Base-by-base conservation (phyloP, 2,797 vertebrate species). In the Apodemus agrarius region DNA sequence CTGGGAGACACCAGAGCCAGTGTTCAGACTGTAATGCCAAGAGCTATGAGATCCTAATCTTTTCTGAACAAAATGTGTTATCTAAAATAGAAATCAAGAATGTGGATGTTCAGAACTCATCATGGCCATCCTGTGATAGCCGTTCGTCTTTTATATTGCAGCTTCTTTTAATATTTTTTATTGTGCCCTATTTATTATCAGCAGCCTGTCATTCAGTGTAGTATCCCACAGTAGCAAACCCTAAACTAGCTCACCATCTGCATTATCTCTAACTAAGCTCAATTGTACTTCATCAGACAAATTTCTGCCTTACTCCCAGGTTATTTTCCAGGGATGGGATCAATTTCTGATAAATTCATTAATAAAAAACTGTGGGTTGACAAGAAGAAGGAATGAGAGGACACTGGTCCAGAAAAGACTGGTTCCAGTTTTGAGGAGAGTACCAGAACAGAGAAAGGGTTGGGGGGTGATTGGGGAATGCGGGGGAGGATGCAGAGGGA, bases 281-380 rank as follows among this genome's bases (percentile, higher is more conserved):
- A 57, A 80, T 54, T 76, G 31, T 59, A 22, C 0, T 12, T 13
- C 81, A 76, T 49, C 34, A 79, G 49, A n/a, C 21, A 54, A 69
- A 24, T 7, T 67, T n/a, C 13, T 37, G 6, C 22, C 46, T 89
- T 63, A 61, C 19, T 19, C 46, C 0, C 22, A 57, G 14, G 17
- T 29, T 21, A 22, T 84, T 92, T 92, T 10, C n/a, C 43, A 21
- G 21, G 40, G 19, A 78, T 1, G 43, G 8, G 11, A 3, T 0
- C 84, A 89, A n/a, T 83, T 83, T 86, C 43, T 90, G 34, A 93
- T 69, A 91, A 67, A 84, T 80, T 46, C 6, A 54, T 90, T 96
- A 2, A 82, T 63, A 92, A 92, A 49, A 90, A 34, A 69, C n/a
- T 76, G 37, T 59, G 6, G 7, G 1, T 52, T 96, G 78, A 83